phyloP scores from a whole-genome alignment of 2,113 vertebrate genomes.

The Struthidea cinerea region DNA sequence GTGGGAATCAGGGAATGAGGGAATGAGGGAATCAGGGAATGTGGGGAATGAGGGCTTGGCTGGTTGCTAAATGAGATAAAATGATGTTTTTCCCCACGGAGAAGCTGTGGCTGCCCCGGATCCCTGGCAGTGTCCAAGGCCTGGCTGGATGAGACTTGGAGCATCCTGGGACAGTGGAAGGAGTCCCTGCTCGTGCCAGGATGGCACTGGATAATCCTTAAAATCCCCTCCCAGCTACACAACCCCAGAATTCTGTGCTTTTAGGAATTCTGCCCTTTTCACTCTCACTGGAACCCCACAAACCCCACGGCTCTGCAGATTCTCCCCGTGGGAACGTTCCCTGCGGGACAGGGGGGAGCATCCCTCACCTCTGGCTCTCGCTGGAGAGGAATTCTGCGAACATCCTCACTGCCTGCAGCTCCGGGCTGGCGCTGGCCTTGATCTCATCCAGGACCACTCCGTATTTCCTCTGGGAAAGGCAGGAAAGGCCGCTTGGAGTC shows the following conservation, averaged over 20 bases:
- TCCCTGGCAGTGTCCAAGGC: background rate
- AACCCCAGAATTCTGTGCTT: background rate
- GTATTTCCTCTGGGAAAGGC: conserved; percentile 79
- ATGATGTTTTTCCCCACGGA: too few relatives aligned
- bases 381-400: conserved; percentile 88
- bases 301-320: rapidly evolving
- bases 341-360: rapidly evolving
- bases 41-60: too few relatives aligned
- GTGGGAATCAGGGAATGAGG: too few relatives aligned
- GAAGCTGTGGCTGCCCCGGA: background rate
- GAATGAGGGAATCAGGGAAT: too few relatives aligned
- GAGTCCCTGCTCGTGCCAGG: background rate
- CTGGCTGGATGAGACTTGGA: background rate
- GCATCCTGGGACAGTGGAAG: rapidly evolving
- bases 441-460: conserved; percentile 94
- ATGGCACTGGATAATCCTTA: too few relatives aligned
- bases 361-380: conserved; percentile 80
- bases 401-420: conserved; percentile 90
- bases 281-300: background rate
- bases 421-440: conserved; percentile 74
- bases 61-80: rapidly evolving
- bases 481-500: rapidly evolving
- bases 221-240: too few relatives aligned
- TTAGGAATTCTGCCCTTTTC: rapidly evolving
- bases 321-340: rapidly evolving